Evolutionary conservation across 1,140 invertebrate genomes (phyloP).

Genomic region (Anadara kagoshimensis): DNA sequence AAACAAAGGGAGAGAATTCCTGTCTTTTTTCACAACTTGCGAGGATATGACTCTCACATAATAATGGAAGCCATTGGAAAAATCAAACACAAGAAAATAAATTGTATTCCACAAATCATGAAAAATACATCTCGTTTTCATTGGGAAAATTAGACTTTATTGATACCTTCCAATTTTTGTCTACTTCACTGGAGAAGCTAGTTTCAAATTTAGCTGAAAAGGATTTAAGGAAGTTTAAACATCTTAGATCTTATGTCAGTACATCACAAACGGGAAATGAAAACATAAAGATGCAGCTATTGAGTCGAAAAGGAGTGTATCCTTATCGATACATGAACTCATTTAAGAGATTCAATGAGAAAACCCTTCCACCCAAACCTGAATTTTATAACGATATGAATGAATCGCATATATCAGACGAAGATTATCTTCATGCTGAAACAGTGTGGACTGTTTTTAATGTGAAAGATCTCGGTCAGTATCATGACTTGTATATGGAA

Average conservation of each 20-base stretch:
- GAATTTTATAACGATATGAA: slow-evolving; percentile 14
- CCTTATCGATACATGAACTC: slow-evolving; percentile 26
- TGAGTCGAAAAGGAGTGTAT: slow-evolving; percentile 19
- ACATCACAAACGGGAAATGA: slow-evolving; percentile 2
- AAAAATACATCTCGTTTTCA: slow-evolving; percentile 21
- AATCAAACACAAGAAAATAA: slow-evolving; percentile 18
- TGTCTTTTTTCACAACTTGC: slow-evolving; percentile 72
- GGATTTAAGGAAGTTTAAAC: background rate
- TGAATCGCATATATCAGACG: slow-evolving; percentile 8
- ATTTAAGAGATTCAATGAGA: background rate
- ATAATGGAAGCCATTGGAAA: slow-evolving; percentile 53
- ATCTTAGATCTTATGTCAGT: background rate
- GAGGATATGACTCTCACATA: slow-evolving; percentile 69
- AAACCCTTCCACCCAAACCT: background rate
- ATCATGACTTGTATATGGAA: slow-evolving; percentile 41
- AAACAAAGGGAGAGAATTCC: slow-evolving; percentile 52
- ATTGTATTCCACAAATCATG: slow-evolving; percentile 25
- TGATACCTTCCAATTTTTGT: slow-evolving; percentile 26
- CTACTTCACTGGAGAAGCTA: slow-evolving; percentile 11
- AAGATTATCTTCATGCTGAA: slow-evolving; percentile 26
- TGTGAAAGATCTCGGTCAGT: slow-evolving; percentile 27
- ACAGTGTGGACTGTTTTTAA: slow-evolving; percentile 20
- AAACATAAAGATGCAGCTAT: background rate
- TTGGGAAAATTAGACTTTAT: slow-evolving; percentile 12
- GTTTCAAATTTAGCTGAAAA: background rate